Evolutionary conservation across 2,797 vertebrate species (phyloP), one percentile per base, ranked within the genome.

Genomic region (Huso huso): DNA sequence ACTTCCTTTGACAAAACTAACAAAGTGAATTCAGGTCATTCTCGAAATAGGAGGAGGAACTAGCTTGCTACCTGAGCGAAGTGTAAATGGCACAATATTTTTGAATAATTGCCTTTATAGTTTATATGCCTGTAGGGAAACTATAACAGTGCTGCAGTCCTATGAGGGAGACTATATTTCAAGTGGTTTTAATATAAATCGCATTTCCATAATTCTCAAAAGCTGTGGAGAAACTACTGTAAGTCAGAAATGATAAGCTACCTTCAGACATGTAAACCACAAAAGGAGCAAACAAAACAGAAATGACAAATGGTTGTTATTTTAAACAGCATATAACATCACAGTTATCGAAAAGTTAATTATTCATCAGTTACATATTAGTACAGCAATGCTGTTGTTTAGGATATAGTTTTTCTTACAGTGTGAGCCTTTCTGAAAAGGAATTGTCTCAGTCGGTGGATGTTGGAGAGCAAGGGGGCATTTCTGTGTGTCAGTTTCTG

Each of bases 61-160:
- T 57, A 6, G 53, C 52, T 53, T 53, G 15, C 15, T 18, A 18
- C 52, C 52, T 65, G 52, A n/a, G 18, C 9, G 51, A 55, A 13
- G 64, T 58, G 18, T 9, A 37, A 37, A 65, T 11, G 6, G 53
- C 57, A 10, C 37, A 48, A 49, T 53, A 49, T 63, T 7, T 7
- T 65, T 49, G 59, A 57, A 49, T 59, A 60, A n/a, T 59, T 66
- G 23, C 11, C n/a, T 66, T 59, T 57, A 48, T 49, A 49, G 49
- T 61, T 6, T 15, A 23, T 18, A 7, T 37, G 61, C 61, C 61
- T 48, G 13, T 37, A 37, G 61, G 61, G 18, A 48, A 10, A 62
- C 6, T 37, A 48, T 62, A 37, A 12, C 18, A 62, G 11, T n/a
- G 12, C 12, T 6, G 55, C 9, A 11, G 55, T 58, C 55, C 12